Evolutionary conservation across 2,797 vertebrate species (phyloP).

Genomic region (Cossypha niveicapilla): DNA sequence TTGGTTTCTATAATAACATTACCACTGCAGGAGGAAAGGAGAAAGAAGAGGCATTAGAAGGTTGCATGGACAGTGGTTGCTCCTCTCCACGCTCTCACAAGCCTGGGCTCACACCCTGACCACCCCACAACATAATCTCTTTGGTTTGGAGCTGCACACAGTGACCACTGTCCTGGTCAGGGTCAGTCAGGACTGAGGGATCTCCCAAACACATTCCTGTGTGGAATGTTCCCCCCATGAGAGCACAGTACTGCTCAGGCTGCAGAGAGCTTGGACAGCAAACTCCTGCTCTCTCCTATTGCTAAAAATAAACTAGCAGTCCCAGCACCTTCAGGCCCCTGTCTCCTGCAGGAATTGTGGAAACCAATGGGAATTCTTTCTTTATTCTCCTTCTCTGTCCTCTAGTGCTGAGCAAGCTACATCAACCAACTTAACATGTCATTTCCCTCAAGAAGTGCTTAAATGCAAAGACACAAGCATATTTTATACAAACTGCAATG

Average conservation of each 20-base stretch:
- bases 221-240: not conserved
- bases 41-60: not conserved
- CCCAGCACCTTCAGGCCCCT: not conserved
- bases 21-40: conserved; percentile 78
- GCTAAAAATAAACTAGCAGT: not conserved
- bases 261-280: not conserved
- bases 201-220: not conserved
- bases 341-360: not conserved
- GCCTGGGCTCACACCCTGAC: not conserved
- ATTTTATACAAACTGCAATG: not conserved
- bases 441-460: not conserved
- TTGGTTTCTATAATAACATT: conserved; percentile 99
- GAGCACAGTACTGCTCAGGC: not conserved
- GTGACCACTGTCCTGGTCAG: not conserved
- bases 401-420: not conserved
- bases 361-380: not conserved
- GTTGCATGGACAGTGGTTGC: fast-evolving
- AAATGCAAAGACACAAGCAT: not conserved
- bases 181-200: not conserved
- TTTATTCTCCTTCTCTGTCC: not conserved
- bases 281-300: not conserved
- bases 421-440: not conserved
- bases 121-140: fast-evolving
- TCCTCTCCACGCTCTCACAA: not conserved
- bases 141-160: not conserved